phyloP scores from a whole-genome alignment of 1,140 invertebrate species.

The Macrobrachium rosenbergii region DNA sequence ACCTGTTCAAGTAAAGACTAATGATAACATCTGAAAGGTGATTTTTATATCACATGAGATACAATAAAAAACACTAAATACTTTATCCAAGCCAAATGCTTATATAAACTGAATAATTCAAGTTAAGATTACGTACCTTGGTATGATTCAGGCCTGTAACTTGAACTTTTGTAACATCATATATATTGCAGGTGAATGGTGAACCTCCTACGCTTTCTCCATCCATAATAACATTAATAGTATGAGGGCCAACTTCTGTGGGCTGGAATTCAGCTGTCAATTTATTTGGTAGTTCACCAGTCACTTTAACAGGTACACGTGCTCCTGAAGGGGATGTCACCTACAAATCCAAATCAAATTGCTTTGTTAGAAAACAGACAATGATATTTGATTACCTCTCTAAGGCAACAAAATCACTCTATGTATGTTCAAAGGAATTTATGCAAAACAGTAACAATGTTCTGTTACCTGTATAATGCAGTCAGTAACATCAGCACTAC shows the following conservation, averaged over 20 bases:
- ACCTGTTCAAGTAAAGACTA: conserved; percentile 70
- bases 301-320: conserved; percentile 78
- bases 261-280: conserved; percentile 85
- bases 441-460: not conserved
- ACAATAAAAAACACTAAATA: not conserved
- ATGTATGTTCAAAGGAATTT: not conserved
- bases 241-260: conserved; percentile 86
- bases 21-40: not conserved
- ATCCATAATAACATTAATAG: conserved; percentile 84
- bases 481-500: conserved; percentile 71
- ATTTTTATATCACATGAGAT: not conserved
- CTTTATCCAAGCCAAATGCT: not conserved
- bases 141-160: conserved; percentile 81
- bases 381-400: no score
- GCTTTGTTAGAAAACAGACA: no score
- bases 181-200: conserved; percentile 94
- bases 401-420: not conserved
- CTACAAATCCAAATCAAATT: not conserved
- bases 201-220: conserved; percentile 88
- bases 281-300: conserved; percentile 75
- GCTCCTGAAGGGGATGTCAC: conserved; percentile 85
- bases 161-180: conserved; percentile 88
- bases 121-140: conserved; percentile 69
- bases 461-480: conserved; percentile 74
- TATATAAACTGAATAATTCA: not conserved